Evolutionary conservation across 2,113 vertebrate species (phyloP).

Genomic region (Myxocyprinus asiaticus): DNA sequence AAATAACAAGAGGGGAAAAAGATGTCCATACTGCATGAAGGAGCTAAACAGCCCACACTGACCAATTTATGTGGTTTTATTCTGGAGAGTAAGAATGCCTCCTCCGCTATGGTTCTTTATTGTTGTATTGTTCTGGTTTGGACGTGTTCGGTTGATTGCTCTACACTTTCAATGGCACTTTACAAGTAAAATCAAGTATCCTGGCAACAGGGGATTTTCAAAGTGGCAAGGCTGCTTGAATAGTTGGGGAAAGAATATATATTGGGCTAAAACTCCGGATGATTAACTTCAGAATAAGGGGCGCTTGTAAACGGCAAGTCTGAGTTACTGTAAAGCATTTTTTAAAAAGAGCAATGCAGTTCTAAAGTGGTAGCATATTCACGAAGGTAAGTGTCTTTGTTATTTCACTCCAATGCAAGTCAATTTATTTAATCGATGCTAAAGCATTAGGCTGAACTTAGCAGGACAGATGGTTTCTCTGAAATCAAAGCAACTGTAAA

Average conservation of each 20-base stretch:
- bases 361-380: too few species aligned
- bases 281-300: not conserved
- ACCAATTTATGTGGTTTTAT: slow-evolving; percentile 18
- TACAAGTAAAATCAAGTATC: slow-evolving; percentile 66
- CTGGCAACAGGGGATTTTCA: slow-evolving; percentile 67
- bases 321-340: not conserved
- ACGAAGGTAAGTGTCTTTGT: slow-evolving; percentile 21
- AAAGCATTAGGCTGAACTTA: too few species aligned
- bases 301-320: not conserved
- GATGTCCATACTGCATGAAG: slow-evolving; percentile 9
- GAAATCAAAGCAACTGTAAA: not conserved
- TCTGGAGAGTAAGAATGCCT: slow-evolving; percentile 24
- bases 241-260: slow-evolving; percentile 17
- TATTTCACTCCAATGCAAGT: not conserved
- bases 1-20: not conserved
- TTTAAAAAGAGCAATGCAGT: too few species aligned
- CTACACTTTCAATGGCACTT: slow-evolving; percentile 58
- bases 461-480: not conserved
- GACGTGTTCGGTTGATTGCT: not conserved
- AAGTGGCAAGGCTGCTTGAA: not conserved
- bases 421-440: not conserved
- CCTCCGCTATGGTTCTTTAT: slow-evolving; percentile 7
- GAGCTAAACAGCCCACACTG: not conserved
- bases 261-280: slow-evolving; percentile 1
- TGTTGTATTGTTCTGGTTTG: slow-evolving; percentile 47